These are phyloP conservation scores for Cosmia trapezina DNA, from an alignment of 2,888 invertebrate species.

Conservation along the genomic window DNA sequence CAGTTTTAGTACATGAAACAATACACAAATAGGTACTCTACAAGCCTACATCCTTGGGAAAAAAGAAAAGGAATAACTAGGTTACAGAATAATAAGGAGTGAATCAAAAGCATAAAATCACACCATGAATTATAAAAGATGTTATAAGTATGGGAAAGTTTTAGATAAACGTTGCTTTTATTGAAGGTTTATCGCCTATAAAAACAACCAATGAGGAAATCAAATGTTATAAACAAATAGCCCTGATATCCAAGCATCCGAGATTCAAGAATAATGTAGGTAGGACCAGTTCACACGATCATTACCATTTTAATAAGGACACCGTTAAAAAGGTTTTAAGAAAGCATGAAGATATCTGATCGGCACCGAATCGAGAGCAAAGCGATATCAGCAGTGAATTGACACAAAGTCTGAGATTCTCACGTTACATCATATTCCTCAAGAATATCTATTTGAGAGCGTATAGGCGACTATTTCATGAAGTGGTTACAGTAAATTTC, in stretches of 20 bases:
- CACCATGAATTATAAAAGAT: background rate
- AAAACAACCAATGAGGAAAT: no score
- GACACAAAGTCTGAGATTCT: background rate
- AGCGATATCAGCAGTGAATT: background rate
- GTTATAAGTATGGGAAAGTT: background rate
- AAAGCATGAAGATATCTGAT: background rate
- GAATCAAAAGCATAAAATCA: background rate
- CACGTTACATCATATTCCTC: background rate
- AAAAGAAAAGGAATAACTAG: no score
- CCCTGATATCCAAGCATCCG: background rate
- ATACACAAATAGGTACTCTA: background rate
- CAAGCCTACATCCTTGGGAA: background rate
- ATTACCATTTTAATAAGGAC: background rate
- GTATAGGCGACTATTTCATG: background rate
- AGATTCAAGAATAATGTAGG: background rate
- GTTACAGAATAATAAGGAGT: background rate
- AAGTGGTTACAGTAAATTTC: constrained; percentile 2
- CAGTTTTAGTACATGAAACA: background rate
- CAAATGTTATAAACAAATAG: no score
- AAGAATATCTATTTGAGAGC: background rate
- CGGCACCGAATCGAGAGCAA: background rate
- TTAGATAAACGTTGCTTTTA: background rate
- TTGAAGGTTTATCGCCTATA: no score
- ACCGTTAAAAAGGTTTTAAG: background rate
- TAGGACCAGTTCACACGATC: no score